Evolutionary conservation across 2,888 invertebrate species (phyloP).

Genomic region (Exocentrus adspersus): DNA sequence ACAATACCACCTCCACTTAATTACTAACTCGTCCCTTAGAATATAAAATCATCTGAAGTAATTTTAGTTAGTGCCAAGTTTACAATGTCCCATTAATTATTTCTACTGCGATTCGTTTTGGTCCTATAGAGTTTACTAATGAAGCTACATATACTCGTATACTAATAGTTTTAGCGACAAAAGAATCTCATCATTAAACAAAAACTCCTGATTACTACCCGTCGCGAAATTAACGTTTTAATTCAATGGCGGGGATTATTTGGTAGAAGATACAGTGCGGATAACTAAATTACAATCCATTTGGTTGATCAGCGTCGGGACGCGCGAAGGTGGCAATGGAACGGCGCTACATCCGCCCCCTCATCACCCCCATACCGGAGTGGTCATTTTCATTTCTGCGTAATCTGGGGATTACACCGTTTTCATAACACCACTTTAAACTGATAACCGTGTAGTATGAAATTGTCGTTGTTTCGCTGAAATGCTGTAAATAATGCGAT

Average conservation of each 20-base stretch:
- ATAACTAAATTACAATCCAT: constrained; percentile 33
- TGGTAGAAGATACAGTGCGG: constrained; percentile 27
- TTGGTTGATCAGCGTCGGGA: constrained; percentile 25
- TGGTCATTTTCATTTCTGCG: constrained; percentile 26
- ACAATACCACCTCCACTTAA: constrained; percentile 29
- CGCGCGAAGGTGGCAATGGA: constrained; percentile 32
- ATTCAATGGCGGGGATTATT: constrained; percentile 32
- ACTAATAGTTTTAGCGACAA: constrained; percentile 39
- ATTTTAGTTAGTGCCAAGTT: constrained; percentile 34
- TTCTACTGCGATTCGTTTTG: constrained; percentile 31
- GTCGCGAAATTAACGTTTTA: constrained; percentile 34
- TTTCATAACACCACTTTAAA: constrained; percentile 27
- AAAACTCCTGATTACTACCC: constrained; percentile 36
- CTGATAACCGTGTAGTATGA: constrained; percentile 24
- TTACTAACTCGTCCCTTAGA: constrained; percentile 30
- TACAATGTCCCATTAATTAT: constrained; percentile 37
- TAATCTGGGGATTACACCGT: constrained; percentile 26
- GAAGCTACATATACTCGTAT: too few relatives aligned
- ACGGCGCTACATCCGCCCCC: too few relatives aligned
- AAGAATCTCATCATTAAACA: constrained; percentile 33
- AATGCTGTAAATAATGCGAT: constrained; percentile 26
- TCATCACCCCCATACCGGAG: constrained; percentile 20
- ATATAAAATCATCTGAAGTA: constrained; percentile 31
- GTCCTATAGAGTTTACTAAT: constrained; percentile 32
- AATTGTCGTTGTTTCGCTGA: constrained; percentile 22